A percentile compares a stretch with the other conserved stretches of the same genome.
Conservation (phyloP, 2,888 invertebrate species). For the Ochropacha duplaris region DNA sequence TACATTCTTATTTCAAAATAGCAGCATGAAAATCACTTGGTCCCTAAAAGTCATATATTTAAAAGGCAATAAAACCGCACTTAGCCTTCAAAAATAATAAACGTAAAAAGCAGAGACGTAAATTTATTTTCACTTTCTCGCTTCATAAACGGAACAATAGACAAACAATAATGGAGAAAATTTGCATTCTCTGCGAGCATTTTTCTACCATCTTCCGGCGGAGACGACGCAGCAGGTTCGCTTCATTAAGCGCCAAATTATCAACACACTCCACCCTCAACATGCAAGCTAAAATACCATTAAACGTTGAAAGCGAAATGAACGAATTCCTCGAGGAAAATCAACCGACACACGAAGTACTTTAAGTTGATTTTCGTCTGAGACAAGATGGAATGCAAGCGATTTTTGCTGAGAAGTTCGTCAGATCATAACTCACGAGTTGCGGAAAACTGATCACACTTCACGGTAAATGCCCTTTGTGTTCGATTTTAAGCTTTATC, state of each 20-base stretch:
- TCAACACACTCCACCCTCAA: constrained; percentile 65
- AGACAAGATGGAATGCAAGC: constrained; percentile 45
- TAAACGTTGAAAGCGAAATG: constrained; percentile 44
- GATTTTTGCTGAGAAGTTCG: constrained; percentile 60
- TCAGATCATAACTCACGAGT: constrained; percentile 70
- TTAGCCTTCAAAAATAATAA: constrained; percentile 34
- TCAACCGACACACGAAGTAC: constrained; percentile 35
- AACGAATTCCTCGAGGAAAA: constrained; percentile 35
- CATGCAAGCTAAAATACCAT: constrained; percentile 69
- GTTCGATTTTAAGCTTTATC: constrained; percentile 39
- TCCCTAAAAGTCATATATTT: not conserved
- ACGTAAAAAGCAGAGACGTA: constrained; percentile 31
- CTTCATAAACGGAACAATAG: constrained; percentile 76
- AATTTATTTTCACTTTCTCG: constrained; percentile 56
- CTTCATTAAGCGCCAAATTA: constrained; percentile 81
- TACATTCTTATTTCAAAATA: not conserved
- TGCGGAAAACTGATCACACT: constrained; percentile 57
- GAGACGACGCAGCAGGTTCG: constrained; percentile 67
- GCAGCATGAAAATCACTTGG: not conserved
- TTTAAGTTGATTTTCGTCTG: constrained; percentile 60
- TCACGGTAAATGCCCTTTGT: constrained; percentile 27
- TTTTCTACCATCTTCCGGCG: constrained; percentile 73
- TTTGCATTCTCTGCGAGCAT: constrained; percentile 73
- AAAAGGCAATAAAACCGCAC: constrained; percentile 13
- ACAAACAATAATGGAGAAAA: constrained; percentile 77